Conservation (phyloP, 2,888 invertebrate genomes). For the Acleris literana region DNA sequence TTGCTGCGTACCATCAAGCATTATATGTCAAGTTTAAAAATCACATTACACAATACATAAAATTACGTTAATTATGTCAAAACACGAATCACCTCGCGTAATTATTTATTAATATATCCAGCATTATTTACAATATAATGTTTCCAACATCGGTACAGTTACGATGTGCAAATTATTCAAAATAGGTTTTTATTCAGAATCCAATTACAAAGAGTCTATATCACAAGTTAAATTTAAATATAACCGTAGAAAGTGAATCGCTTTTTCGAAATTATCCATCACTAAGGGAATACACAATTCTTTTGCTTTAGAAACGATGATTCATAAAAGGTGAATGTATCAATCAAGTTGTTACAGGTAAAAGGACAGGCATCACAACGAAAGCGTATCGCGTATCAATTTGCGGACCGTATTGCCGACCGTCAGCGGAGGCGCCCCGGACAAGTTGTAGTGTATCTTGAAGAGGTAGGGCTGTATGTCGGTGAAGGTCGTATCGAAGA, state of each 20-base stretch:
- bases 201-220: slow-evolving; percentile 19
- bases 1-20: slow-evolving; percentile 25
- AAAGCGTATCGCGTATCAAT: slow-evolving; percentile 93
- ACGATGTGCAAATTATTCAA: slow-evolving; percentile 9
- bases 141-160: slow-evolving; percentile 3
- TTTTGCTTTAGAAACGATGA: too few species aligned
- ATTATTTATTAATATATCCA: slow-evolving; percentile 25
- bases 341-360: slow-evolving; percentile 29
- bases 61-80: slow-evolving; percentile 29
- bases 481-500: slow-evolving; percentile 96
- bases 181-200: slow-evolving; percentile 13
- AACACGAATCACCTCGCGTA: slow-evolving; percentile 18
- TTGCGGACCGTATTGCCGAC: slow-evolving; percentile 95
- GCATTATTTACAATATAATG: slow-evolving; percentile 31
- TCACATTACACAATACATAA: slow-evolving; percentile 26
- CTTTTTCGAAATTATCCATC: background rate
- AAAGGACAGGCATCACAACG: slow-evolving; percentile 83
- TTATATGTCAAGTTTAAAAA: slow-evolving; percentile 28
- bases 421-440: slow-evolving; percentile 90
- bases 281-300: too few species aligned
- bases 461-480: slow-evolving; percentile 99
- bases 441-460: slow-evolving; percentile 93
- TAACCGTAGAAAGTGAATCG: slow-evolving; percentile 28
- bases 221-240: slow-evolving; percentile 33
- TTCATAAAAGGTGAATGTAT: too few species aligned